Percentiles rank a stretch among this genome's conserved stretches.
Conservation (phyloP, 2,113 vertebrate genomes). For the Mohoua ochrocephala region DNA sequence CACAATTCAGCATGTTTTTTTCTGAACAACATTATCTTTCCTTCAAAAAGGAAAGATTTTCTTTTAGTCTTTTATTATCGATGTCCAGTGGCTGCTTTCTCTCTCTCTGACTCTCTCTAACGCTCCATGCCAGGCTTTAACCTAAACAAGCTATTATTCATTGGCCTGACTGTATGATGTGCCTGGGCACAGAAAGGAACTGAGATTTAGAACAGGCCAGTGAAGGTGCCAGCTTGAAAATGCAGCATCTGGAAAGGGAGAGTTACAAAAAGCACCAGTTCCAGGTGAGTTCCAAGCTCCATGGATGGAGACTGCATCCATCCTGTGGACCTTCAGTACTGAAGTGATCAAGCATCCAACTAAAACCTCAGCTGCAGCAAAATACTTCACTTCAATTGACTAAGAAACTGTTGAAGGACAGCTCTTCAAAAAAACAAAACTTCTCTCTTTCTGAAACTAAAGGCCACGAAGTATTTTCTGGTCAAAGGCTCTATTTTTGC, state of each 20-base stretch:
- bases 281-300: background rate
- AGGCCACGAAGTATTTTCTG: background rate
- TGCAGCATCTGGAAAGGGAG: background rate
- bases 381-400: background rate
- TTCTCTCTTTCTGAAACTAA: background rate
- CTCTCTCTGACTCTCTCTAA: background rate
- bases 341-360: background rate
- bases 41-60: background rate
- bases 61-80: background rate
- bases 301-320: background rate
- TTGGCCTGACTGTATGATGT: background rate
- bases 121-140: background rate
- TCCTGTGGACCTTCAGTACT: fast-evolving
- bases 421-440: background rate
- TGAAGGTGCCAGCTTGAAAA: background rate
- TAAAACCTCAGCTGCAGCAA: background rate
- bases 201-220: background rate
- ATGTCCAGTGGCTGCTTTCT: background rate
- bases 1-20: background rate
- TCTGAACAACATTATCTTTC: background rate
- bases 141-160: background rate
- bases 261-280: background rate
- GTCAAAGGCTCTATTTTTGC: constrained; percentile 12
- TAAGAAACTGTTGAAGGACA: background rate
- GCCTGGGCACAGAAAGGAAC: background rate